A percentile compares a stretch with the other conserved stretches of the same genome.
Evolutionary conservation across 2,113 vertebrate species (phyloP).

Genomic region (Morphnarchus princeps): DNA sequence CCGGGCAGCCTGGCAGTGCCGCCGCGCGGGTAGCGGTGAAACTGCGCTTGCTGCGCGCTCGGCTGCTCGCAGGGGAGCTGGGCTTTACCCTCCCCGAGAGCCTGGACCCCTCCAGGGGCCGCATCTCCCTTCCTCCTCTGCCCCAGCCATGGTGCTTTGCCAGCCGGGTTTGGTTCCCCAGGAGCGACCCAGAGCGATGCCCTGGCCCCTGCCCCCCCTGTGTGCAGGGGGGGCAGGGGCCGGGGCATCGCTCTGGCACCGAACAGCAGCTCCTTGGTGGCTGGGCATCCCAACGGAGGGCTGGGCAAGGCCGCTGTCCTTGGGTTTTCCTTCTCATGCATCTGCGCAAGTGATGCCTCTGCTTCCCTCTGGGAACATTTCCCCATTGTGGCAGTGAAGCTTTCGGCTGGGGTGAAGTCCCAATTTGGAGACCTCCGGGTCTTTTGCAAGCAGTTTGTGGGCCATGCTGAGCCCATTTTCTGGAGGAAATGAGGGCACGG

Average conservation of each 20-base stretch:
- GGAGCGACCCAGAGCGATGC: neutral
- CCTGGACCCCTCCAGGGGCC: rapidly evolving
- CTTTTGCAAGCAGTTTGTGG: neutral
- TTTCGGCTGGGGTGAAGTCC: neutral
- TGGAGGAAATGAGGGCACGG: neutral
- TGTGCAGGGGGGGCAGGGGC: too few species aligned
- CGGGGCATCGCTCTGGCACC: too few species aligned
- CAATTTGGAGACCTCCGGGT: neutral
- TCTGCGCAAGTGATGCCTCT: neutral
- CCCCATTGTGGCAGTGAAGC: neutral
- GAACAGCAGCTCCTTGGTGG: neutral
- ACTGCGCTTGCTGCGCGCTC: neutral
- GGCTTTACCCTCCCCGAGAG: neutral
- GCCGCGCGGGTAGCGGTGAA: neutral
- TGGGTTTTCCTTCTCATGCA: neutral
- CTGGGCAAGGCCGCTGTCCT: neutral
- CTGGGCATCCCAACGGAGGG: neutral
- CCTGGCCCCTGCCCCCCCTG: neutral
- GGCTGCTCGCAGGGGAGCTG: neutral
- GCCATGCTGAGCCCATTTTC: neutral
- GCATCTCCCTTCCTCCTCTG: neutral
- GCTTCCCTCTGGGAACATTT: neutral
- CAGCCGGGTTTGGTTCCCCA: neutral
- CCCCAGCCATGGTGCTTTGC: neutral
- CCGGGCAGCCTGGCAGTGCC: conserved; percentile 29